Percentiles rank a stretch among this genome's conserved stretches.
These are phyloP conservation scores for Cydia pomonella DNA, from an alignment of 1,140 invertebrate genomes.

Conservation along the genomic window DNA sequence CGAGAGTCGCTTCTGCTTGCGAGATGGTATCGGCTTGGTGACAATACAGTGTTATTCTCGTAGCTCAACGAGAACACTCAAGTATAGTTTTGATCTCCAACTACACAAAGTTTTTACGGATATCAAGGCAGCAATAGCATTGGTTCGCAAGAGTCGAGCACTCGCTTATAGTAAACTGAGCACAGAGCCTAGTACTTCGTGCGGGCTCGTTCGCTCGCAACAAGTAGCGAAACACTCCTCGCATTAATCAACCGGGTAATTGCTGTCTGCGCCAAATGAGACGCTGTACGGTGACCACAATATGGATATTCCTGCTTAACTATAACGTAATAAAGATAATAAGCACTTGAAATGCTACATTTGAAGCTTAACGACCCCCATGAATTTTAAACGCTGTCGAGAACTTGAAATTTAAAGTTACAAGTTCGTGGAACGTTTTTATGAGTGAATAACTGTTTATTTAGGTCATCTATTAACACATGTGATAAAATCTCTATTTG, in stretches of 20 bases:
- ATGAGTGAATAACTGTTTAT: conserved; percentile 12
- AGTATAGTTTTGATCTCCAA: not conserved
- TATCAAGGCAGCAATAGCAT: not conserved
- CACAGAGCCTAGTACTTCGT: not conserved
- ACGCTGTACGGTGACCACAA: conserved; percentile 20
- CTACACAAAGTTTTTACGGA: not conserved
- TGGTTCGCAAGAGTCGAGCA: not conserved
- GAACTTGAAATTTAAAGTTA: conserved; percentile 21
- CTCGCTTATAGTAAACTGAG: not conserved
- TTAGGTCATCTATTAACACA: conserved; percentile 11
- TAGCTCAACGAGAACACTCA: not conserved
- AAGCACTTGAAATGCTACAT: conserved; percentile 26
- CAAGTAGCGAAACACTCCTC: conserved; percentile 59
- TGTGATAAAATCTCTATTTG: conserved; percentile 22
- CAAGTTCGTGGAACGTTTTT: conserved; percentile 7
- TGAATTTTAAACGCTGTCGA: conserved; percentile 13
- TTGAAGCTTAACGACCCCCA: conserved; percentile 25
- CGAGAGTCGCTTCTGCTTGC: conserved; percentile 32
- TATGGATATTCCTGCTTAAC: conserved; percentile 13
- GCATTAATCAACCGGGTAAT: conserved; percentile 68
- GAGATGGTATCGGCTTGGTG: conserved; percentile 52
- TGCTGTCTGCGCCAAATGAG: conserved; percentile 40
- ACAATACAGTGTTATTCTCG: conserved; percentile 42
- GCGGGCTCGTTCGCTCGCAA: conserved; percentile 46
- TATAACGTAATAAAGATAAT: conserved; percentile 3